Percentiles rank a stretch among this genome's conserved stretches.
Conservation (phyloP, 1,140 invertebrate species). For the Ceratitis capitata region DNA sequence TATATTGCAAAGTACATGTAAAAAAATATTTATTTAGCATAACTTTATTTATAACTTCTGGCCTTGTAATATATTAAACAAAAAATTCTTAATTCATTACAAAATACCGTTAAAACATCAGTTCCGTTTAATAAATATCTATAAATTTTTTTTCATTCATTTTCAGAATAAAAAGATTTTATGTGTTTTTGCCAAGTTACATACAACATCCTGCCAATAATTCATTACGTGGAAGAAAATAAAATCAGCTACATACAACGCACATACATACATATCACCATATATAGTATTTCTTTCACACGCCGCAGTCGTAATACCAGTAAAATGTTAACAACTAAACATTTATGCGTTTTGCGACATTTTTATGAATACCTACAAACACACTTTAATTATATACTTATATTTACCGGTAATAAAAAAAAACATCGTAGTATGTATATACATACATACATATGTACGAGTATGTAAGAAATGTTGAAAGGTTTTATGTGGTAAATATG, state of each 20-base stretch:
- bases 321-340: conserved; percentile 33
- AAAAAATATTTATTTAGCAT: too few relatives aligned
- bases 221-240: neutral
- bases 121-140: neutral
- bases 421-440: neutral
- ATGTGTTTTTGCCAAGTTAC: neutral
- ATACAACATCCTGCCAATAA: conserved; percentile 2
- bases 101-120: neutral
- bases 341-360: conserved; percentile 33
- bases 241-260: neutral
- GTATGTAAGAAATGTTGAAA: neutral
- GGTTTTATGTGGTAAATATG: conserved; percentile 27
- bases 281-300: neutral
- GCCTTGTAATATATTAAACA: too few relatives aligned
- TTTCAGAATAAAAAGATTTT: neutral
- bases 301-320: neutral
- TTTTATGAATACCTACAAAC: conserved; percentile 12
- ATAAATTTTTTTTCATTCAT: neutral
- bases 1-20: too few relatives aligned
- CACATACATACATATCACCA: neutral
- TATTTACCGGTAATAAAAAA: neutral
- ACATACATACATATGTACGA: too few relatives aligned
- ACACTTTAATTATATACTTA: neutral
- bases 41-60: too few relatives aligned
- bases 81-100: neutral